These are phyloP conservation scores for Sitophilus oryzae DNA, from an alignment of 1,140 invertebrate species.

Conservation along the genomic window DNA sequence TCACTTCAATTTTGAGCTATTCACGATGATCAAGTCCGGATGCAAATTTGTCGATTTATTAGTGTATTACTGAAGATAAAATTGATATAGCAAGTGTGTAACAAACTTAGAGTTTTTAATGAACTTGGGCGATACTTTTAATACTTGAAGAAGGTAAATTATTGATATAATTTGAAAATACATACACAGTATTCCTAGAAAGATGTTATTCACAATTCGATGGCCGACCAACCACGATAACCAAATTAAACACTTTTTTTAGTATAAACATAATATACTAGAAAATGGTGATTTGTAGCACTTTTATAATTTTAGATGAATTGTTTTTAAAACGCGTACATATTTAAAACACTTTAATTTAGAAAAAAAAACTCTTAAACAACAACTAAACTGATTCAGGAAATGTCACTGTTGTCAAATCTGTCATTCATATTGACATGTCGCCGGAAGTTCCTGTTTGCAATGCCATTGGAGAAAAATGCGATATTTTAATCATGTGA, in stretches of 20 bases:
- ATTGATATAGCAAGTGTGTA: conserved; percentile 11
- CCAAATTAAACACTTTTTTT: conserved; percentile 23
- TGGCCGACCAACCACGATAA: conserved; percentile 43
- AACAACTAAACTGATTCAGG: conserved; percentile 14
- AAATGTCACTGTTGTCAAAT: too few relatives aligned
- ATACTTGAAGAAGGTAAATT: conserved; percentile 28
- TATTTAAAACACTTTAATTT: too few relatives aligned
- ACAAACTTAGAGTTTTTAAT: conserved; percentile 18
- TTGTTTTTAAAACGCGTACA: too few relatives aligned
- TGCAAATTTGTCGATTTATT: conserved; percentile 7
- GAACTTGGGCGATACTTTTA: conserved; percentile 26
- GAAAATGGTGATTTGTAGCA: too few relatives aligned
- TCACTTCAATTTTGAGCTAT: conserved; percentile 37
- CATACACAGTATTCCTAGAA: conserved; percentile 41
- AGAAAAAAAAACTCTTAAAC: too few relatives aligned
- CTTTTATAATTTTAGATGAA: too few relatives aligned
- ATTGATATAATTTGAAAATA: conserved; percentile 33
- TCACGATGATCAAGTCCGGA: conserved; percentile 19
- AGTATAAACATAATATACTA: too few relatives aligned
- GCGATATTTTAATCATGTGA: too few relatives aligned
- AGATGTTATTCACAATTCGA: conserved; percentile 43
- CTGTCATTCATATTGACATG: too few relatives aligned
- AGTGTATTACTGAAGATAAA: conserved; percentile 7
- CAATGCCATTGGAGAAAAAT: too few relatives aligned
- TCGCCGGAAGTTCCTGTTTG: too few relatives aligned